Evolutionary conservation across 2,113 vertebrate species (phyloP).

Genomic region (Saccopteryx bilineata): DNA sequence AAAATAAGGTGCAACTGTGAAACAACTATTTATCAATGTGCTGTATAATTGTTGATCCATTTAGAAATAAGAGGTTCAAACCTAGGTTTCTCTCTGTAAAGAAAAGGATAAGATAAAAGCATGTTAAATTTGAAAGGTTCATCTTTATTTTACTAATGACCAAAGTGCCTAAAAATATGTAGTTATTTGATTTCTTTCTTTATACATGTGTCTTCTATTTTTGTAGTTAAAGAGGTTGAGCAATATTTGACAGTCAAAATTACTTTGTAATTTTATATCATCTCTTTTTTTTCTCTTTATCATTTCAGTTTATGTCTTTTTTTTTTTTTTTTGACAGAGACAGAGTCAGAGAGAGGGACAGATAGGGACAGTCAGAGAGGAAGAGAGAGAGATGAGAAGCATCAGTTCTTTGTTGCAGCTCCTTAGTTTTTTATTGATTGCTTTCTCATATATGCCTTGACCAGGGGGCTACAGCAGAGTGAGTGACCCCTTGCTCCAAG

Average conservation of each 20-base stretch:
- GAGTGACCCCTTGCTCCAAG: too few species aligned
- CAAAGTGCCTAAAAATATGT: not conserved
- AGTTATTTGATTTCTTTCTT: slow-evolving; percentile 29
- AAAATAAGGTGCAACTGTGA: not conserved
- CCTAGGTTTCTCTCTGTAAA: slow-evolving; percentile 48
- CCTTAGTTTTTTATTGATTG: too few species aligned
- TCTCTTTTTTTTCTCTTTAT: slow-evolving; percentile 1
- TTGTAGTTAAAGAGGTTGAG: not conserved
- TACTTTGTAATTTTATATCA: slow-evolving; percentile 19
- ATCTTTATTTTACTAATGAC: slow-evolving; percentile 27
- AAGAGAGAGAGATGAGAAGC: too few species aligned
- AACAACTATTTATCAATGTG: not conserved
- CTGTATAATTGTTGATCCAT: not conserved
- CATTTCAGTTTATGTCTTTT: not conserved
- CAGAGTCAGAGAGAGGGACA: too few species aligned
- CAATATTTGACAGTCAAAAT: not conserved
- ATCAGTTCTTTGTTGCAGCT: too few species aligned
- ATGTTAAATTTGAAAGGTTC: not conserved
- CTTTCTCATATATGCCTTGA: too few species aligned
- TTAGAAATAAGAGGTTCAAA: slow-evolving; percentile 9
- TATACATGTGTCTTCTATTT: not conserved
- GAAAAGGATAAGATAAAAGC: not conserved
- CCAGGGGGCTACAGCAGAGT: too few species aligned
- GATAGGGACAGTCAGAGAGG: too few species aligned
- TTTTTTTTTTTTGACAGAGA: too few species aligned